Base-by-base conservation (phyloP, 1,140 invertebrate genomes). In the Papilio polytes region DNA sequence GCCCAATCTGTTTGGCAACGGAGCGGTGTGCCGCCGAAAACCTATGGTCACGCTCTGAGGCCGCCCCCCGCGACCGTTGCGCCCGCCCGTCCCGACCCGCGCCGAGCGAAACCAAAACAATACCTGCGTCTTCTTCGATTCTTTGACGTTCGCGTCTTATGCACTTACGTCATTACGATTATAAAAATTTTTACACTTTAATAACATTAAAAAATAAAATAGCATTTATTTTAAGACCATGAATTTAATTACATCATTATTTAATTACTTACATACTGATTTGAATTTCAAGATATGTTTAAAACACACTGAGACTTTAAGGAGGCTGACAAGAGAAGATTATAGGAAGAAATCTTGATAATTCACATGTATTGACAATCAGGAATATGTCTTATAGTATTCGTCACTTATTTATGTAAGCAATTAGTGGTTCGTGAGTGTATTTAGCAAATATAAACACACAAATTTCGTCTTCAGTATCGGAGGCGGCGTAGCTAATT, bases 1-100 rank as follows among this genome's bases (percentile, higher is more conserved):
- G 90, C 89, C 92, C 91, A 91, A 93, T 93, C 90, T 83, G 88
- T 93, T 91, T 92, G 90, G 91, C 91, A 93, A 92, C 89, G 87
- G 86, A 90, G 85, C 87, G 86, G 91, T 92, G 91, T 89, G 90
- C 92, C 92, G 89, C 89, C 86, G 86, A 93, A 90, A 91, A 88
- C 87, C 91, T 92, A 90, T 85, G 88, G 92, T 94, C 89, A 92
- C 90, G 90, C 83, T 86, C 80, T 74, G 85, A 70, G 63, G 63
- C 44, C 59, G 72, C 77, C 31, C 76, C 36, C 41, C 66, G 63
- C 74, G 59, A 2, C 56, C n/a, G n/a, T n/a, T 8, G 20, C 20
- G 20, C 56, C 53, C 53, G 20, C 56, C 36, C 36, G 36, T 4
- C 36, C 7, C 36, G 36, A 3, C 53, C n/a, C 20, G 4, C 41